phyloP scores from a whole-genome alignment of 2,888 invertebrate species.

The Rotaria socialis region DNA sequence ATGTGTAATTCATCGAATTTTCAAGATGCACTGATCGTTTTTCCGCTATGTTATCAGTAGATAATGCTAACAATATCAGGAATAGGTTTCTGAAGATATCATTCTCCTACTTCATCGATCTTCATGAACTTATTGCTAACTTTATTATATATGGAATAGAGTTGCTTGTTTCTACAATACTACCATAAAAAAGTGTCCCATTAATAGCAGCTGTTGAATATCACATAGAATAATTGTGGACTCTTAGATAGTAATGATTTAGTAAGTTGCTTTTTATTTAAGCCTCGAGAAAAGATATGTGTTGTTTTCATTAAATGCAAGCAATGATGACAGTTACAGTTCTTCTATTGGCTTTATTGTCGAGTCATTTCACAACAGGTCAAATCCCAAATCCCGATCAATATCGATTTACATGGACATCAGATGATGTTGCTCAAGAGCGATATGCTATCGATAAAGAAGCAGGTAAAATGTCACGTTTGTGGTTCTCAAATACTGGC shows the following conservation, averaged over 20 bases:
- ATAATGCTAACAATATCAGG: no score
- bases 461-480: neutral
- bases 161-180: no score
- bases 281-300: neutral
- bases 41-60: no score
- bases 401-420: neutral
- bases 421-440: neutral
- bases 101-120: no score
- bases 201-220: neutral
- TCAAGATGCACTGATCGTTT: no score
- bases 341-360: neutral
- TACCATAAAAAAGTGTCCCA: no score
- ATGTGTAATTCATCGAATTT: no score
- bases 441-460: neutral
- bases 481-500: neutral
- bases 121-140: no score
- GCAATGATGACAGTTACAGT: neutral
- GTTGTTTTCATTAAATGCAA: neutral
- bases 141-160: no score
- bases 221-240: neutral
- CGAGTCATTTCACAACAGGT: neutral
- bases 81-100: no score
- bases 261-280: neutral
- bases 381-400: conserved; percentile 16
- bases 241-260: neutral